Base-by-base conservation (phyloP, 1,140 invertebrate genomes). In the Zaprionus tsacasi region DNA sequence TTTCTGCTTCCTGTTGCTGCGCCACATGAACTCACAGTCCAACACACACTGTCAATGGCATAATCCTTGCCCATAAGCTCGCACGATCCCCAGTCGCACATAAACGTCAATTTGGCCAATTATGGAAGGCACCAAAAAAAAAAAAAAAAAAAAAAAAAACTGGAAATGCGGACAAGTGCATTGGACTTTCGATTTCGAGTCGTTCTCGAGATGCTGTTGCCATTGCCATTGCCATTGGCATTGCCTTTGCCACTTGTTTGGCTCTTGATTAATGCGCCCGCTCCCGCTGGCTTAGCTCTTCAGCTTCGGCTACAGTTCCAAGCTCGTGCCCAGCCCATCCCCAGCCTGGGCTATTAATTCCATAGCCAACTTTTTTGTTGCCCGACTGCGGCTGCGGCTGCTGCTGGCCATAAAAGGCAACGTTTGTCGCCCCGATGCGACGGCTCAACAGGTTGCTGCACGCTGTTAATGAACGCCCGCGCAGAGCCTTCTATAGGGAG, bases 101-200 rank as follows among this genome's bases (percentile, higher is more conserved):
- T 88, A 88, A 87, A 87, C 83, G 78, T 88, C 83, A 89, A 88
- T 88, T 88, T 88, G 83, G 85, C 83, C 83, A 88, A 88, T 88
- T 88, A 88, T 79, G 77, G 77, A 59, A 75, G 72, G 69, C 66
- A 64, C 69, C 66, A 58, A 69, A 21, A 21, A 21, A 21, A 21
- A 21, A 21, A 21, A 21, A 21, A 21, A 21, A 21, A 21, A 21
- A 21, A 21, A 21, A 21, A 21, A 21, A 79, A 56, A 68, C 30
- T 57, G 21, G 55, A 57, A 57, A 12, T 33, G n/a, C 33, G 30
- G 72, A 75, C 83, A 88, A 88, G 83, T 88, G 83, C 78, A 80
- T 68, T 64, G 72, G 85, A 89, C 85, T 88, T 88, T 88, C 83
- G 83, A 81, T 88, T 88, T 88, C 85, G 27, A 30, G 27, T 70